These are phyloP conservation scores for Petrocephalus zakoni DNA, from an alignment of 2,113 vertebrate genomes.

Conservation along the genomic window DNA sequence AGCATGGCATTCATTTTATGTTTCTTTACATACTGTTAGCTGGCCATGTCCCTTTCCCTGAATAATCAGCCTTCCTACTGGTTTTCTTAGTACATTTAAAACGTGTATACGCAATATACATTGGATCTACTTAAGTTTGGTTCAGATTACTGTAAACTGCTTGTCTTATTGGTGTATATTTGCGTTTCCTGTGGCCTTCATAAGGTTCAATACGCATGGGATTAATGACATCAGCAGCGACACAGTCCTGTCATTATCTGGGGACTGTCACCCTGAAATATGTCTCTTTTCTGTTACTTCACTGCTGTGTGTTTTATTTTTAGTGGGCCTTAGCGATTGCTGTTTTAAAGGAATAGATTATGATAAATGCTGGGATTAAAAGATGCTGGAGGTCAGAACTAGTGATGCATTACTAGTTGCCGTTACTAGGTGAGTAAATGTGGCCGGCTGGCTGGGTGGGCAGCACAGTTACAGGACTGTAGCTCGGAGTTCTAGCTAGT, in stretches of 20 bases:
- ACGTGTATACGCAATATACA: neutral
- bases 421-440: neutral
- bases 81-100: neutral
- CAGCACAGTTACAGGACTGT: neutral
- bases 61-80: neutral
- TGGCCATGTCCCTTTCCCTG: neutral
- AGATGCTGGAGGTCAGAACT: neutral
- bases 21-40: neutral
- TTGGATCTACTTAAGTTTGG: neutral
- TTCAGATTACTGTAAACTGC: neutral
- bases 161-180: neutral
- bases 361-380: neutral
- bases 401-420: neutral
- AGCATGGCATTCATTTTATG: neutral
- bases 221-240: neutral
- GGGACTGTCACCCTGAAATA: neutral
- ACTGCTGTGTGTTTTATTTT: neutral
- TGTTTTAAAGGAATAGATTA: neutral
- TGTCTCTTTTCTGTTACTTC: neutral
- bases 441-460: neutral
- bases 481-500: too few species aligned
- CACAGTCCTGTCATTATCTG: neutral
- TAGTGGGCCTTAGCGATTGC: neutral
- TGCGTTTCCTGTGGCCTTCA: neutral
- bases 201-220: neutral